Evolutionary conservation across 2,113 vertebrate species (phyloP), one percentile per base, ranked within the genome.

Genomic region (Seriola quinqueradiata): DNA sequence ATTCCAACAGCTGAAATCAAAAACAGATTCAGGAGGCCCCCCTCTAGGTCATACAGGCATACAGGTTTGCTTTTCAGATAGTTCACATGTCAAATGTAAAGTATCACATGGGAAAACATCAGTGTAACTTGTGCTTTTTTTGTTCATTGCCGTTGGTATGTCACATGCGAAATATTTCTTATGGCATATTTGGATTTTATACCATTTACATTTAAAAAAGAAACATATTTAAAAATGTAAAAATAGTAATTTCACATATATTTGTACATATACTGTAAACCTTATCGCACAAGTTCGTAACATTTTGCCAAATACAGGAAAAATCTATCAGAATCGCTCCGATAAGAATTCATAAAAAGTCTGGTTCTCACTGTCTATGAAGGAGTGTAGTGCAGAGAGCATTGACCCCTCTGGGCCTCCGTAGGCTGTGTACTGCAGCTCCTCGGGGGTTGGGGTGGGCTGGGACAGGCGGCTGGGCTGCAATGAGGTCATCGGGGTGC

Each of bases 331-430:
- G 32, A 46, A 10, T 70, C 65, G 44, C 16, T 63, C n/a, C 1
- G 40, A 71, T 50, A 38, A 32, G 0, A 79, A 75, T 40, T 79
- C 17, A 61, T 66, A 63, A 17, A 87, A 73, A 28, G 19, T 60
- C 58, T 23, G 44, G 9, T 75, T 95, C 97, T 95, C 94, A 98
- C 97, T 96, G 82, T 99, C 97, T 95, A 97, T 97, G 61, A 97
- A 99, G 90, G 95, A 97, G 90, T 99, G 98, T 5, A 99, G 95
- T 0, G 97, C 96, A 0, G 96, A 96, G 50, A 99, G 79, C 97
- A 97, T 97, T 0, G 96, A 96, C 50, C 97, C 97, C 4, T 98
- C 96, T 52, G 95, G 95, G 89, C 97, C 96, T 10, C 96, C 96
- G 0, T 97, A 97, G 0, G 95, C 94, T 1, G 97, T 96, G 84